A percentile compares a stretch with the other conserved stretches of the same genome.
These are phyloP conservation scores for Ypsolopha scabrella DNA, from an alignment of 2,888 invertebrate species.

Conservation along the genomic window DNA sequence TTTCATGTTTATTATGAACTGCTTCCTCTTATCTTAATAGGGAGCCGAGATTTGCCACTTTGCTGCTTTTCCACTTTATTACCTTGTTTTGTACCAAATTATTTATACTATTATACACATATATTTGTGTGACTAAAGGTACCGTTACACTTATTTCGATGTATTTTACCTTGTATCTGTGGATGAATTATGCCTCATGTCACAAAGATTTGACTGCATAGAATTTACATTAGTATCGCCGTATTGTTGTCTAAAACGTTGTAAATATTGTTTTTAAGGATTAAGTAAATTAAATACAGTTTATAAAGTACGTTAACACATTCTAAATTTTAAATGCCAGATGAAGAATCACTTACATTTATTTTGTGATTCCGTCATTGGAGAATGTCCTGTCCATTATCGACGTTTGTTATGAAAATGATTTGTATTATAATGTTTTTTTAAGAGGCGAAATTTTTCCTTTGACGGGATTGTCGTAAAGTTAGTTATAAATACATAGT, in stretches of 20 bases:
- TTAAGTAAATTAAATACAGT: constrained; percentile 4
- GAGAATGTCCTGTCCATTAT: constrained; percentile 4
- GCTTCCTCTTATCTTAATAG: no score
- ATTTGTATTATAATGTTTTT: not conserved
- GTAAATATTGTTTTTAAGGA: constrained; percentile 10
- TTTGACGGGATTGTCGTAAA: constrained; percentile 17
- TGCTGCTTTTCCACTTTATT: no score
- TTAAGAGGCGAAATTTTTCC: constrained; percentile 7
- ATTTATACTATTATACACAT: no score
- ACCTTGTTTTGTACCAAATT: no score
- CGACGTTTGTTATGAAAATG: not conserved
- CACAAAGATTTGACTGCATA: constrained; percentile 65
- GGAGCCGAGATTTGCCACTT: no score
- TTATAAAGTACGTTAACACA: constrained; percentile 8
- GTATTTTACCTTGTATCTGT: no score
- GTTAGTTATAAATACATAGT: constrained; percentile 11
- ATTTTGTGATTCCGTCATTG: constrained; percentile 21
- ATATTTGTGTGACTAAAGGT: no score
- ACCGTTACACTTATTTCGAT: no score
- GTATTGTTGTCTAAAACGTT: constrained; percentile 17
- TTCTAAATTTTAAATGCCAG: constrained; percentile 10
- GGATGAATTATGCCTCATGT: not conserved
- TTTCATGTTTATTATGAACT: no score
- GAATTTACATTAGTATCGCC: constrained; percentile 28
- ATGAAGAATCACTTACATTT: constrained; percentile 11